Evolutionary conservation across 2,797 vertebrate species (phyloP).

Genomic region (Notolepis coatsorum): DNA sequence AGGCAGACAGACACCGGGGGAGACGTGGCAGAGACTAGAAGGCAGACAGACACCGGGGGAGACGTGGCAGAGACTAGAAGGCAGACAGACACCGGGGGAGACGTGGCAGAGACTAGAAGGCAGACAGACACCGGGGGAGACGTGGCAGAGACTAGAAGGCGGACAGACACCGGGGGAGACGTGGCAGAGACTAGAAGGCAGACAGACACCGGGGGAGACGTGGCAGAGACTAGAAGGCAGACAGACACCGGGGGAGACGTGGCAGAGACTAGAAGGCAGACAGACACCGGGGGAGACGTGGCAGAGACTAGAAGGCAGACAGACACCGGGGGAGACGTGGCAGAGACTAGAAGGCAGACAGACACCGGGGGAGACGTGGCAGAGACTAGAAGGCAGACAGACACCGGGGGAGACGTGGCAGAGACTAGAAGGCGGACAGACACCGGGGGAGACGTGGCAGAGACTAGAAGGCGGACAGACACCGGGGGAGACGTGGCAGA

Average conservation of each 20-base stretch:
- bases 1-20: constrained; percentile 26
- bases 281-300: constrained; percentile 23
- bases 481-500: constrained; percentile 14
- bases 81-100: constrained; percentile 31
- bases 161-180: constrained; percentile 31
- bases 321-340: constrained; percentile 20
- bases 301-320: constrained; percentile 15
- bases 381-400: constrained; percentile 18
- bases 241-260: constrained; percentile 27
- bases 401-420: constrained; percentile 15
- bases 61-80: neutral
- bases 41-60: constrained; percentile 29
- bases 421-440: constrained; percentile 20
- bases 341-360: constrained; percentile 14
- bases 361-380: constrained; percentile 20
- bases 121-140: constrained; percentile 31
- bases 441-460: constrained; percentile 13
- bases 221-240: constrained; percentile 2
- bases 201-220: constrained; percentile 27
- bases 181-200: neutral
- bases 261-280: constrained; percentile 7
- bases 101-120: neutral
- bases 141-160: neutral
- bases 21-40: neutral
- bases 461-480: constrained; percentile 20